A percentile compares a stretch with the other conserved stretches of the same genome.
Conservation (phyloP, 2,797 vertebrate genomes). For the Brachymystax lenok region DNA sequence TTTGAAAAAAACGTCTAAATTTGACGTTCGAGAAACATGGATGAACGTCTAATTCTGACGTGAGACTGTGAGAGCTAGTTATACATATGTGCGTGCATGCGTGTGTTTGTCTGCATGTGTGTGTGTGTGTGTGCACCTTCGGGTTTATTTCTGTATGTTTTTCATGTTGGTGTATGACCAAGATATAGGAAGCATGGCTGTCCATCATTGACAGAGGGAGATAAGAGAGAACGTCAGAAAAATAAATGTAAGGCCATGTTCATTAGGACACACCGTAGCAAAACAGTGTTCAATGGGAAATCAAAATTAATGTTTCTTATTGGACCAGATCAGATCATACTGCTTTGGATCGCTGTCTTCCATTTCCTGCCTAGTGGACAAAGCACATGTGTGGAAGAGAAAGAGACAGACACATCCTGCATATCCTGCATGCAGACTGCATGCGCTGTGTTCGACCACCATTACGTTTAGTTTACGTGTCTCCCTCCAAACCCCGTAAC, state of each 20-base stretch:
- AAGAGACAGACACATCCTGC: neutral
- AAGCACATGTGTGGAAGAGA: neutral
- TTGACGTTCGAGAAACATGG: too few relatives aligned
- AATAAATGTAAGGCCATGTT: neutral
- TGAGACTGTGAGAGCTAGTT: neutral
- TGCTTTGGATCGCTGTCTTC: neutral
- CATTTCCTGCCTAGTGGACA: neutral
- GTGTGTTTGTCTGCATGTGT: too few relatives aligned
- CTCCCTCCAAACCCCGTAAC: constrained; percentile 53
- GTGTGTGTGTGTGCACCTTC: neutral
- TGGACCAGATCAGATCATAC: neutral
- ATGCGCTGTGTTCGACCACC: neutral
- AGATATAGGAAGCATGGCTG: neutral
- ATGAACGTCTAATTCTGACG: neutral
- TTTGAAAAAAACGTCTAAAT: neutral
- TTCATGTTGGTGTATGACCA: neutral
- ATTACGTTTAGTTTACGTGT: neutral
- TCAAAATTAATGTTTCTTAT: neutral
- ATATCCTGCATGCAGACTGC: neutral
- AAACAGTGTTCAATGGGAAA: neutral
- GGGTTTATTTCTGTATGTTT: neutral
- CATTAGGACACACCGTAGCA: neutral
- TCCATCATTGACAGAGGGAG: neutral
- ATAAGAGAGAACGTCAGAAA: neutral
- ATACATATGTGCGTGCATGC: neutral